Conservation (phyloP, 2,797 vertebrate species). For the Spizella passerina region DNA sequence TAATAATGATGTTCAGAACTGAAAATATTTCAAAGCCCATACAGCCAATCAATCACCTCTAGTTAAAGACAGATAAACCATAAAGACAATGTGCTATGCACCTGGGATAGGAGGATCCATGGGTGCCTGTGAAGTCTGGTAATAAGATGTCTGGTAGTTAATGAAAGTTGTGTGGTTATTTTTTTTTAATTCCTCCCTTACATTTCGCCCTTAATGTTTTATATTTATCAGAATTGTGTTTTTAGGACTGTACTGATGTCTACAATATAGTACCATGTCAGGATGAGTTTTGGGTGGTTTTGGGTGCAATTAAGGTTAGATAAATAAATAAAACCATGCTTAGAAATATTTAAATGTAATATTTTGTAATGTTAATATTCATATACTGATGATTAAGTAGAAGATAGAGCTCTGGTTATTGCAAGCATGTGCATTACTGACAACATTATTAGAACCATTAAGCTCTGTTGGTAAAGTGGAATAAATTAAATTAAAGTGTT, state of each 20-base stretch:
- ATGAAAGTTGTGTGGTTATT: neutral
- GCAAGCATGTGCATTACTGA: neutral
- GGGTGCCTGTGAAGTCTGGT: neutral
- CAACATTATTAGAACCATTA: slow-evolving; percentile 1
- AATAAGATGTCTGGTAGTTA: neutral
- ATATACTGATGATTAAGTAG: neutral
- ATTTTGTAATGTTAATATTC: neutral
- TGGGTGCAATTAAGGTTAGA: neutral
- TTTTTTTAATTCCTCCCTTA: neutral
- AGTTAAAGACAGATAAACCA: neutral
- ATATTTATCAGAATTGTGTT: neutral
- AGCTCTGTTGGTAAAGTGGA: neutral
- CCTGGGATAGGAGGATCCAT: neutral
- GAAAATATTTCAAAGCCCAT: neutral
- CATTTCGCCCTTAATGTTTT: neutral
- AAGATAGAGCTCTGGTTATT: neutral
- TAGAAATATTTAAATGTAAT: neutral
- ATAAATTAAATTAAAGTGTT: neutral
- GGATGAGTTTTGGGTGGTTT: neutral
- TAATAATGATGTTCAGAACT: neutral
- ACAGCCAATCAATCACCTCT: neutral
- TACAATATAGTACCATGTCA: neutral
- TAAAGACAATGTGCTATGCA: fast-evolving
- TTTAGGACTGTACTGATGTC: neutral
- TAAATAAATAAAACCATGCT: neutral